These are phyloP conservation scores for Pedionomus torquatus DNA, from an alignment of 2,113 vertebrate species.

Conservation along the genomic window DNA sequence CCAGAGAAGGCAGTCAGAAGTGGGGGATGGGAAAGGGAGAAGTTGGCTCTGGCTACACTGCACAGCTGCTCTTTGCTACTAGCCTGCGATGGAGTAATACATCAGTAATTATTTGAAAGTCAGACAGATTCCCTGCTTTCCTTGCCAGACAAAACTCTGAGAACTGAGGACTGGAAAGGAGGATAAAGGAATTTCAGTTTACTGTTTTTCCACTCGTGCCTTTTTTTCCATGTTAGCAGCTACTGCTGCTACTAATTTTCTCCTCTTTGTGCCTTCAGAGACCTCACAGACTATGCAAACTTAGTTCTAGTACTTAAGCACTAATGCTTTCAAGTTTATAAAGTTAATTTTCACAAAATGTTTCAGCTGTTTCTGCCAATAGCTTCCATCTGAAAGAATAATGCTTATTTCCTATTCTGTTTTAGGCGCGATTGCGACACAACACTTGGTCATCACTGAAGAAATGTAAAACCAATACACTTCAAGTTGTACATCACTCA, in stretches of 20 bases:
- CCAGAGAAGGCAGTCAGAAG: not conserved
- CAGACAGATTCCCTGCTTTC: conserved; percentile 59
- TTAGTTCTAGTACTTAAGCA: not conserved
- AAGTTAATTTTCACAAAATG: not conserved
- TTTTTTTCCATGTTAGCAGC: conserved; percentile 44
- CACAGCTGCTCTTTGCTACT: conserved; percentile 57
- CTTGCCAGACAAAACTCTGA: conserved; percentile 66
- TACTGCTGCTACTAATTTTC: conserved; percentile 21
- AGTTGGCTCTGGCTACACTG: conserved; percentile 11
- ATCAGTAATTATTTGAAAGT: conserved; percentile 58
- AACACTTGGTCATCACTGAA: not conserved
- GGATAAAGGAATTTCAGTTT: conserved; percentile 61
- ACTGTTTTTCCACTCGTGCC: conserved; percentile 21
- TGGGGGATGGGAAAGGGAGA: conserved; percentile 22
- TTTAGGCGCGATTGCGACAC: not conserved
- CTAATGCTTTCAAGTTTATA: not conserved
- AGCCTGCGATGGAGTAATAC: conserved; percentile 36
- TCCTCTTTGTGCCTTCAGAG: not conserved
- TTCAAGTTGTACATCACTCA: not conserved
- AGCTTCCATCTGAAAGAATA: not conserved
- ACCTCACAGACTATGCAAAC: not conserved
- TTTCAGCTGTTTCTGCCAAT: not conserved
- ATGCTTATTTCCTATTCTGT: not conserved
- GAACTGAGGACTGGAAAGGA: conserved; percentile 38
- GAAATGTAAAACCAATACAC: not conserved